Base-by-base conservation (phyloP, 1,140 invertebrate genomes). In the Drosophila paulistorum region DNA sequence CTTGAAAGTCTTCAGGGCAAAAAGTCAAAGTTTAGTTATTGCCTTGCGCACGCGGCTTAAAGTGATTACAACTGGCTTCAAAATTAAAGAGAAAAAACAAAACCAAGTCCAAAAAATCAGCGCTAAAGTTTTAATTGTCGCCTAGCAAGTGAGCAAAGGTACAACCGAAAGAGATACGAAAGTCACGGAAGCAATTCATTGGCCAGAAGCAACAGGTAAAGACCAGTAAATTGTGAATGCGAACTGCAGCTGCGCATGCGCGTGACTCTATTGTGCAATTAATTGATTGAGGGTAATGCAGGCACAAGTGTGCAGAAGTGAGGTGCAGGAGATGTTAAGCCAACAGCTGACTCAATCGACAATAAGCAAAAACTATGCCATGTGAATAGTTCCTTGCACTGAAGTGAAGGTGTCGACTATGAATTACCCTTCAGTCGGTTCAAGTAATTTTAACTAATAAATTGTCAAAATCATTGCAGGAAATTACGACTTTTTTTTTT, bases 1-100 rank as follows among this genome's bases (percentile, higher is more conserved):
- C n/a, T n/a, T n/a, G n/a, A n/a, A n/a, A n/a, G n/a, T n/a, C n/a
- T n/a, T n/a, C n/a, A n/a, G n/a, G n/a, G n/a, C n/a, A n/a, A n/a
- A n/a, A n/a, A n/a, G 65, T 60, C 77, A 67, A 68, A 77, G 51
- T 69, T 37, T 35, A 74, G 63, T 59, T 51, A 20, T 41, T 60
- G 11, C 35, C 33, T 74, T 74, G 51, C 48, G 10, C 35, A 37
- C 1, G 51, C 61, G 73, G 81, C 68, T 80, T 39, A 61, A 84
- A 84, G 81, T 61, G 62, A 73, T 84, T 77, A 64, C 10, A 63
- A 71, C 81, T 71, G 67, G 62, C 54, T 60, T 42, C 51, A 64
- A 63, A 64, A 55, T 68, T 30, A 39, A 64, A 60, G 30, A 26
- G 26, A 5, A 30, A 30, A 30, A 30, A 30, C 6, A 6, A 30